Percentiles rank a stretch among this genome's conserved stretches.
Conservation (phyloP, 2,888 invertebrate species). For the Chymomyza amoena region DNA sequence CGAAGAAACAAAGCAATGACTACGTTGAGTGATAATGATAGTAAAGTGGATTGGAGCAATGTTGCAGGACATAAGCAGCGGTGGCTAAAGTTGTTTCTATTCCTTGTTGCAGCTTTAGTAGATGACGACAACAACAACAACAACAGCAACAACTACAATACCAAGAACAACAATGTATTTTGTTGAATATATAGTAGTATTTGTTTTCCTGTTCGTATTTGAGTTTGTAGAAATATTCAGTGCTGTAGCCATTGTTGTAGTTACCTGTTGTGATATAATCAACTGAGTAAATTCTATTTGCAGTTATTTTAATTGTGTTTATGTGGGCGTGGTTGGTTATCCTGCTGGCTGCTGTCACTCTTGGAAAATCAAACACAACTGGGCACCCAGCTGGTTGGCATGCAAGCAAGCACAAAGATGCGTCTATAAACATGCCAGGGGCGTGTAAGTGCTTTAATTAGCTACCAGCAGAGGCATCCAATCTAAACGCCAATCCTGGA, state of each 20-base stretch:
- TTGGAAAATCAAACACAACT: not conserved
- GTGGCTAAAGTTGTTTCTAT: too few species aligned
- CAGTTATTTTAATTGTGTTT: constrained; percentile 11
- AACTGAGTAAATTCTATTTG: constrained; percentile 6
- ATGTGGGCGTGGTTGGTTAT: not conserved
- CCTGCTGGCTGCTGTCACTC: not conserved
- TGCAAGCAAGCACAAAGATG: not conserved
- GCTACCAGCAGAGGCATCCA: not conserved
- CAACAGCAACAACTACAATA: too few species aligned
- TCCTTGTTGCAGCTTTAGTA: too few species aligned
- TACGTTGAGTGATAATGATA: too few species aligned
- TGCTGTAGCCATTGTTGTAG: not conserved
- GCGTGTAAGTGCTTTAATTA: constrained; percentile 4
- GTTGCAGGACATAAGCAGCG: too few species aligned
- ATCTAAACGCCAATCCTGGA: not conserved
- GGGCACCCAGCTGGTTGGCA: not conserved
- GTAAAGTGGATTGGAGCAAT: too few species aligned
- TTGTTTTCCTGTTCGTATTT: not conserved
- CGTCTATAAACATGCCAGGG: not conserved
- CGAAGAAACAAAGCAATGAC: too few species aligned
- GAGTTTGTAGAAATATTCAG: not conserved
- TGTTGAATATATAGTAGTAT: too few species aligned
- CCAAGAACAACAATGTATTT: too few species aligned
- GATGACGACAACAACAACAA: too few species aligned
- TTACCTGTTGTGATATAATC: constrained; percentile 1